Evolutionary conservation across 2,797 vertebrate species (phyloP).

Genomic region (Cephalopachus bancanus): DNA sequence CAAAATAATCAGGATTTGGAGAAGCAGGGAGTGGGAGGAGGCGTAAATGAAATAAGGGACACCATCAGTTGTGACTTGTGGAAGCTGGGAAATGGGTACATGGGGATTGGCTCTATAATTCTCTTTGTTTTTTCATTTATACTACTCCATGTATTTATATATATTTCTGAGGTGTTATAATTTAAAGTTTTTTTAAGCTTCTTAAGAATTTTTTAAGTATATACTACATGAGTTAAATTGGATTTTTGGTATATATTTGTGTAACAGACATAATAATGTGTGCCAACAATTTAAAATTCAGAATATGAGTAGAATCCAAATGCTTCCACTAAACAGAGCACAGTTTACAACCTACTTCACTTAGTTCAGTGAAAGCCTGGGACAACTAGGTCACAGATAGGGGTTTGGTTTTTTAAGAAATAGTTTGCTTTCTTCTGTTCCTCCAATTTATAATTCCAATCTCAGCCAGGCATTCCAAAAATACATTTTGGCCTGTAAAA

Average conservation of each 20-base stretch:
- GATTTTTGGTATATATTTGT: constrained; percentile 6
- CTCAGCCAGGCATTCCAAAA: constrained; percentile 13
- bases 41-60: not conserved
- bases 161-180: not conserved
- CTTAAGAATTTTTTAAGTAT: constrained; percentile 29
- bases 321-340: not conserved
- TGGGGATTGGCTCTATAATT: not conserved
- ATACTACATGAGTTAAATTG: not conserved
- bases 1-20: not conserved
- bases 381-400: not conserved
- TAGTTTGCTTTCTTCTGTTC: constrained; percentile 40
- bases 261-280: constrained; percentile 1
- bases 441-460: constrained; percentile 15
- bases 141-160: not conserved
- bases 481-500: not conserved
- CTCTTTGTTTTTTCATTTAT: not conserved
- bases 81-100: not conserved
- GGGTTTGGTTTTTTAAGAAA: not conserved
- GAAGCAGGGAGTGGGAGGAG: not conserved
- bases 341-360: not conserved
- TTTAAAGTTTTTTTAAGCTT: not conserved
- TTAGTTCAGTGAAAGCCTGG: not conserved
- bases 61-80: not conserved
- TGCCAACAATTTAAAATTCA: constrained; percentile 29
- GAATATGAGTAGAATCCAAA: not conserved